phyloP scores from a whole-genome alignment of 2,113 vertebrate species.

The Rhinopithecus roxellana region DNA sequence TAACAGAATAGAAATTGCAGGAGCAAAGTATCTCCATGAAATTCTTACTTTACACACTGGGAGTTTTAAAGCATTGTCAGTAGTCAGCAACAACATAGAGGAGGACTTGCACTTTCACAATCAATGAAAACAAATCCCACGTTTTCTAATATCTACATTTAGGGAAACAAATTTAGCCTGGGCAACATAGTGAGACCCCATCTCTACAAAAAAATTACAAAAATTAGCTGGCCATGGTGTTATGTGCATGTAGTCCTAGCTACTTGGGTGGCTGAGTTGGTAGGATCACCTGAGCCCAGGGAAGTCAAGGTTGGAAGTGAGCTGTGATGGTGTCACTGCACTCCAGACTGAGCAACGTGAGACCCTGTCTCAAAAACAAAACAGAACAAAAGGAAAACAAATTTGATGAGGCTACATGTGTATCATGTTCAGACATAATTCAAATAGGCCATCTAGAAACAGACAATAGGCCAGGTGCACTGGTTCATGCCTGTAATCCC shows the following conservation, averaged over 20 bases:
- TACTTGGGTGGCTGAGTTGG: no score
- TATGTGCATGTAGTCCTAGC: no score
- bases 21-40: conserved; percentile 86
- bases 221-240: no score
- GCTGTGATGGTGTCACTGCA: no score
- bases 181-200: no score
- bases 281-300: no score
- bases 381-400: conserved; percentile 74
- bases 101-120: conserved; percentile 84
- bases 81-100: conserved; percentile 84
- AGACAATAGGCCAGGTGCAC: neutral
- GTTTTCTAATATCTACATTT: conserved; percentile 88
- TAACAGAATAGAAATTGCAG: conserved; percentile 90
- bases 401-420: conserved; percentile 83
- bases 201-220: no score
- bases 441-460: conserved; percentile 74
- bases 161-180: conserved; percentile 84
- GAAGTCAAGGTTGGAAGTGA: no score
- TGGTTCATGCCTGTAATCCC: neutral
- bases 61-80: conserved; percentile 85
- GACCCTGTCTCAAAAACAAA: no score
- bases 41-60: conserved; percentile 81
- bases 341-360: no score
- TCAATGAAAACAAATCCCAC: conserved; percentile 77
- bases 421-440: conserved; percentile 84